Base-by-base conservation (phyloP, 2,797 vertebrate species). In the Myioborus melanocephalus region DNA sequence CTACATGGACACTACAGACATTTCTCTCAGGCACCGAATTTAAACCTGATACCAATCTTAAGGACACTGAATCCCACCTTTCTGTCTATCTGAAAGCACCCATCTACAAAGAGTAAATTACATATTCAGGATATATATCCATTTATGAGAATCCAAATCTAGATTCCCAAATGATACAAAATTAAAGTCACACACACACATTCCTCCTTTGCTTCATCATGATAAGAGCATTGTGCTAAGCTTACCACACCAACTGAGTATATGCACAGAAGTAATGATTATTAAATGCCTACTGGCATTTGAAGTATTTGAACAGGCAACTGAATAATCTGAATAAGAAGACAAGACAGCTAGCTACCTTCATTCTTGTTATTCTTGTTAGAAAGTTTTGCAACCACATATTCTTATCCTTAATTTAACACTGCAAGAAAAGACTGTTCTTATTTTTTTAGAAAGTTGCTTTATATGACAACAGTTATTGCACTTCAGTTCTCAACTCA, bases 331-430 rank as follows among this genome's bases (percentile, higher is more conserved):
- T 46, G 6, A 81, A 28, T 44, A 80, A 19, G 10, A 41, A 39
- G 14, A 79, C 50, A 82, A 56, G 47, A 91, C 22, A 73, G 15
- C 12, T 55, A 90, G 15, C 19, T 69, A 57, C 43, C 43, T 75
- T 12, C 50, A 37, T 65, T 89, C 22, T 15, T 68, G 32, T 57
- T 63, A 88, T 10, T n/a, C 35, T 43, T 23, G 8, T 20, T 52
- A 23, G 5, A 55, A 49, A 88, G 41, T 52, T 89, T 41, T 76
- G 76, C 66, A 73, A n/a, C 3, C 41, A 87, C 44, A 93, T 77
- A 56, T 63, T 87, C 37, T 72, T 59, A 61, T 27, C 28, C 57
- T 56, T 66, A 61, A 75, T 79, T 84, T 76, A 89, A 89, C 9
- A 41, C 20, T 32, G 26, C 6, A 18, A 30, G 22, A n/a, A 91